A percentile compares a stretch with the other conserved stretches of the same genome.
These are phyloP conservation scores for Nemotelus nigrinus DNA, from an alignment of 2,888 invertebrate genomes.

Conservation along the genomic window DNA sequence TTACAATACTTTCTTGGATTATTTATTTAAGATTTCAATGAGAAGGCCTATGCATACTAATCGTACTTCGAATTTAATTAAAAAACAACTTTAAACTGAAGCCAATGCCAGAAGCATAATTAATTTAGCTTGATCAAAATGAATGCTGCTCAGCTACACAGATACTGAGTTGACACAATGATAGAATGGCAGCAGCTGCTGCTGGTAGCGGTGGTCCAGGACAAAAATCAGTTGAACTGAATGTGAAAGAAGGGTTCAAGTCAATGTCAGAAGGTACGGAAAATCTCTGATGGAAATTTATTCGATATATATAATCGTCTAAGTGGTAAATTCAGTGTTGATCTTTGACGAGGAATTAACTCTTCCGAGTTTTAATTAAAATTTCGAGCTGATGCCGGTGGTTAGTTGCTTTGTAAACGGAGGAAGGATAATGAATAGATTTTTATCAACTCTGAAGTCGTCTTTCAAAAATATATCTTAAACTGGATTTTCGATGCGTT, in stretches of 20 bases:
- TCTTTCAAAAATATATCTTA: neutral
- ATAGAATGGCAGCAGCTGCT: too few relatives aligned
- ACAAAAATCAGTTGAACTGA: too few relatives aligned
- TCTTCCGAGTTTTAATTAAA: slow-evolving; percentile 36
- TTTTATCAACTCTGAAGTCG: neutral
- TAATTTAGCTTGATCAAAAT: slow-evolving; percentile 36
- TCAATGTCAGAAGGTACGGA: neutral
- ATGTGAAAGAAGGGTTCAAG: too few relatives aligned
- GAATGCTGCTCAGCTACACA: neutral
- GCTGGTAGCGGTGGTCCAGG: too few relatives aligned
- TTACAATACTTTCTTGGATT: neutral
- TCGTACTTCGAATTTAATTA: slow-evolving; percentile 35
- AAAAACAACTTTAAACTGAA: slow-evolving; percentile 27
- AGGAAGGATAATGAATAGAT: too few relatives aligned
- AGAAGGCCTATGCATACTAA: slow-evolving; percentile 35
- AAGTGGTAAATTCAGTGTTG: slow-evolving; percentile 20
- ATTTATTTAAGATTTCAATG: slow-evolving; percentile 8
- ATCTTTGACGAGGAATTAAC: slow-evolving; percentile 15
- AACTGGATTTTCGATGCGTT: neutral
- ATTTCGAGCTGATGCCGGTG: neutral
- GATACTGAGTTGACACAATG: neutral
- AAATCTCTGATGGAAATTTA: slow-evolving; percentile 4
- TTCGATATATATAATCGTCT: neutral
- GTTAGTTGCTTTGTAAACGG: too few relatives aligned
- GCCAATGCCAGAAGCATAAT: slow-evolving; percentile 28